Base-by-base conservation (phyloP, 1,140 invertebrate genomes). In the Dendrolimus kikuchii region DNA sequence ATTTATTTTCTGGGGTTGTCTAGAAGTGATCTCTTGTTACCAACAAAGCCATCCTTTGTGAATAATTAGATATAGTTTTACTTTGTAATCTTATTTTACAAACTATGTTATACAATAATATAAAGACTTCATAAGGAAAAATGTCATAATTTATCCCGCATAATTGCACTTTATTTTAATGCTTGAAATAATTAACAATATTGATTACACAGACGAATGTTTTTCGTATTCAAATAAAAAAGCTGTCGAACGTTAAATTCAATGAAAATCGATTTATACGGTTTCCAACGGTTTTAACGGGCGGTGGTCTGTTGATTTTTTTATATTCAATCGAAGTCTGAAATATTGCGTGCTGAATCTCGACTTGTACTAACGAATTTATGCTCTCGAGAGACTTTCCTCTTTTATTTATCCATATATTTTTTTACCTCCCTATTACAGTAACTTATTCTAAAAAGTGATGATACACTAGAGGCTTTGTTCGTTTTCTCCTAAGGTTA, bases 281-380 rank as follows among this genome's bases (percentile, higher is more conserved):
- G 36, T 47, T 55, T 46, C 45, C 54, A 6, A n/a, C 43, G 46
- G 49, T 62, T 54, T 57, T 54, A 62, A 57, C 44, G 54, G 43
- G 44, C 49, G 9, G 23, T 46, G 43, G 55, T 38, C 46, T 55
- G 53, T 55, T 55, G 55, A 51, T 62, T 59, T 66, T 63, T 57
- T 57, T 50, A 3, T 23, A 66, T 63, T 44, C 48, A 51, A 60
- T 60, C 50, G 48, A 55, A 66, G 42, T 66, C 62, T 66, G 57
- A 66, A 66, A 66, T 63, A 60, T 63, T 63, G 60, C 59, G 53
- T 46, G 55, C 50, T 38, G 51, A 63, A 60, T 63, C 49, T 60
- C 56, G 3, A 66, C 63, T 66, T 57, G 5, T 8, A 7, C 49
- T 57, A 57, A 59, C 53, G 58, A 55, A 58, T 58, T 58, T 58